A percentile compares a stretch with the other conserved stretches of the same genome.
These are phyloP conservation scores for Sesamia nonagrioides DNA, from an alignment of 1,140 invertebrate species.

Conservation along the genomic window DNA sequence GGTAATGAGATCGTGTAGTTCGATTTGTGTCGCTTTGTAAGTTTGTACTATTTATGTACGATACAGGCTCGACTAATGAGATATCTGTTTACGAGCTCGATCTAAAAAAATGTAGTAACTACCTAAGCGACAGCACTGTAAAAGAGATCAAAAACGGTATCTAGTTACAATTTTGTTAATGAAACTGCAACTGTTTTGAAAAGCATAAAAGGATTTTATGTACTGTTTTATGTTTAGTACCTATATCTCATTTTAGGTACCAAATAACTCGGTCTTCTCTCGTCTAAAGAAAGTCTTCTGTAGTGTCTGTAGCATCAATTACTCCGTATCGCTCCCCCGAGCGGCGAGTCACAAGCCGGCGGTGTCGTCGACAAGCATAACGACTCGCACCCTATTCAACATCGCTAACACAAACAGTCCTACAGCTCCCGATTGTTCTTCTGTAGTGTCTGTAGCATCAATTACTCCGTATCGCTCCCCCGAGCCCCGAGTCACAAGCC, in stretches of 20 bases:
- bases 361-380: neutral
- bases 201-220: too few species aligned
- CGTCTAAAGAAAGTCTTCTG: too few species aligned
- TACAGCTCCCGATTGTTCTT: neutral
- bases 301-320: neutral
- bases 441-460: too few species aligned
- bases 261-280: too few species aligned
- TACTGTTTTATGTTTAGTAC: too few species aligned
- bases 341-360: neutral
- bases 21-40: neutral
- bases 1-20: slow-evolving; percentile 9
- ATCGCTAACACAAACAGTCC: neutral
- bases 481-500: neutral
- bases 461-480: neutral
- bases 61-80: neutral
- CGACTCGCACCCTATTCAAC: slow-evolving; percentile 5
- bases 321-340: neutral
- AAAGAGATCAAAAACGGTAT: too few species aligned
- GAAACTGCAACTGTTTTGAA: too few species aligned
- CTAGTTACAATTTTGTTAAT: too few species aligned
- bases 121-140: too few species aligned
- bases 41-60: neutral
- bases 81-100: neutral
- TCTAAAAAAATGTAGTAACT: neutral
- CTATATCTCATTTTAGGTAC: too few species aligned